Conservation (phyloP, 1,140 invertebrate genomes). For the Neomicropteryx cornuta region DNA sequence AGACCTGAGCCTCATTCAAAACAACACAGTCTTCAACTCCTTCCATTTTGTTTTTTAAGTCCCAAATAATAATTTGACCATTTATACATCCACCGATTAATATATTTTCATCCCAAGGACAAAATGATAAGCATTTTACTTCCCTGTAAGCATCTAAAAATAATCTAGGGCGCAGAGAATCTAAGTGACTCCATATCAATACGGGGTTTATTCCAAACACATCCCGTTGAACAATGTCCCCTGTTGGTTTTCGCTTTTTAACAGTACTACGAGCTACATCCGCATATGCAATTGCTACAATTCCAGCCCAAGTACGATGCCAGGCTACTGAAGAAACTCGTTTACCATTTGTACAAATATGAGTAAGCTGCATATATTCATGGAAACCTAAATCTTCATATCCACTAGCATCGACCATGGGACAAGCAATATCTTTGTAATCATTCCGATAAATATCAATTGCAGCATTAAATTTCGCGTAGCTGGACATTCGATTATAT, state of each 20-base stretch:
- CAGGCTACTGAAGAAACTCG: constrained; percentile 53
- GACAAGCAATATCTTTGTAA: no score
- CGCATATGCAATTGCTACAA: constrained; percentile 51
- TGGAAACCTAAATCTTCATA: constrained; percentile 41
- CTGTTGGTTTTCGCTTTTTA: constrained; percentile 24
- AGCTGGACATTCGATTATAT: no score
- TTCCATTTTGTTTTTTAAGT: constrained; percentile 55
- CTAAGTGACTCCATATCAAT: constrained; percentile 61
- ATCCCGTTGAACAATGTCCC: constrained; percentile 38
- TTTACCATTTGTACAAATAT: constrained; percentile 46
- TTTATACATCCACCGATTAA: constrained; percentile 57
- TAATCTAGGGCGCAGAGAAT: constrained; percentile 56
- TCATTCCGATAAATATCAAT: no score
- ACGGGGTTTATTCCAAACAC: constrained; percentile 47
- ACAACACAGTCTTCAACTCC: constrained; percentile 47
- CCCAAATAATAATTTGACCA: constrained; percentile 64
- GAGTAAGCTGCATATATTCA: constrained; percentile 50
- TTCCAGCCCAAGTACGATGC: constrained; percentile 56
- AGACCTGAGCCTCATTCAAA: constrained; percentile 47
- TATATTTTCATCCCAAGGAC: constrained; percentile 54
- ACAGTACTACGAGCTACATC: constrained; percentile 31
- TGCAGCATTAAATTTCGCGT: no score
- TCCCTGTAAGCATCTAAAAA: constrained; percentile 54
- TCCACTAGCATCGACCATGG: no score
- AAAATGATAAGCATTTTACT: constrained; percentile 51